Evolutionary conservation across 2,113 vertebrate species (phyloP).

Genomic region (Coptodon bakossiorum): DNA sequence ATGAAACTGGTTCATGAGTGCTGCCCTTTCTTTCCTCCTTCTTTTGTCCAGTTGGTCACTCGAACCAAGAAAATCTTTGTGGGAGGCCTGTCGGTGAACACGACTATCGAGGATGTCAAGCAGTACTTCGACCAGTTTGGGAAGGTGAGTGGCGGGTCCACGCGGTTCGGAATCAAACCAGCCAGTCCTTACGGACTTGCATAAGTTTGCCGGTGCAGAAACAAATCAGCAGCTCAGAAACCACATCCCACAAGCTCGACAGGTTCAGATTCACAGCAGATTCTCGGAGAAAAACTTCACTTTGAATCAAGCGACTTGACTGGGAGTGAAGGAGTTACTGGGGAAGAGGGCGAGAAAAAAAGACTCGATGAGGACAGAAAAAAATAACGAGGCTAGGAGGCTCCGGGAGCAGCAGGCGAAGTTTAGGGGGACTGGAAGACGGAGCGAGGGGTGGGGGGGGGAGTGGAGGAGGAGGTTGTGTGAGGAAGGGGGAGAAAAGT

Average conservation of each 20-base stretch:
- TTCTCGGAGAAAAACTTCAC: conserved; percentile 13
- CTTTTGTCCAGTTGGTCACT: conserved; percentile 87
- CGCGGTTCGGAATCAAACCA: not conserved
- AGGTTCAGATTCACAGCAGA: conserved; percentile 1
- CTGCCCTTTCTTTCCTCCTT: not conserved
- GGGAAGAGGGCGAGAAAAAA: conserved; percentile 24
- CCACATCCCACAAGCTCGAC: not conserved
- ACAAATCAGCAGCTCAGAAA: not conserved
- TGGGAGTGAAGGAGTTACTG: conserved; percentile 48
- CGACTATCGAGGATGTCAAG: conserved; percentile 97
- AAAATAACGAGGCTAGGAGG: conserved; percentile 47
- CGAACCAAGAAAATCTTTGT: conserved; percentile 99
- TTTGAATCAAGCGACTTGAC: not conserved
- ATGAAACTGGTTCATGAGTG: not conserved
- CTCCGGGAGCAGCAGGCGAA: conserved; percentile 43
- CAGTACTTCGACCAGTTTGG: conserved; percentile 99
- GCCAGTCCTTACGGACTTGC: not conserved
- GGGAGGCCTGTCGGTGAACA: conserved; percentile 96
- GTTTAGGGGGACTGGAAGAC: conserved; percentile 23
- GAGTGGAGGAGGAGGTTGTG: not conserved
- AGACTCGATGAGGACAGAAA: conserved; percentile 5
- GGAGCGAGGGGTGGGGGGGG: not conserved
- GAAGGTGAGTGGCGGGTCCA: conserved; percentile 77
- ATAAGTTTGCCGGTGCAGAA: not conserved
- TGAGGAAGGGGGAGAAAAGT: conserved; percentile 37